Percentiles rank a stretch among this genome's conserved stretches.
phyloP scores from a whole-genome alignment of 1,140 invertebrate species.

The Drosophila grimshawi region DNA sequence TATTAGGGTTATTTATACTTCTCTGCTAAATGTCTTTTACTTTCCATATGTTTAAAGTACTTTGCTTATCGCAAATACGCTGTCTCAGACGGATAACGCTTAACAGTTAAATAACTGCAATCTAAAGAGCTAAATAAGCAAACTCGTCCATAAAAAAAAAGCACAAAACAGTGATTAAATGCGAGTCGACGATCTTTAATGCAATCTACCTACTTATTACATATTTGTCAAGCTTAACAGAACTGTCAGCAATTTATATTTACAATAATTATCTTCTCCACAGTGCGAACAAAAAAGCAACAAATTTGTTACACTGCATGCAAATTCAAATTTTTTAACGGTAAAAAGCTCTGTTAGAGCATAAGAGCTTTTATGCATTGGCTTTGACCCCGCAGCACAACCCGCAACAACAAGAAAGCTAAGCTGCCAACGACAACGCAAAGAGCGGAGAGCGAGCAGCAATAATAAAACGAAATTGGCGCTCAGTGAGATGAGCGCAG shows the following conservation, averaged over 20 bases:
- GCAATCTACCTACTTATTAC: neutral
- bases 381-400: conserved; percentile 1
- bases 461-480: conserved; percentile 21
- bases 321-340: conserved; percentile 26
- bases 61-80: neutral
- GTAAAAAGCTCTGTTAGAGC: conserved; percentile 20
- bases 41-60: conserved; percentile 1
- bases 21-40: neutral
- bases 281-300: neutral
- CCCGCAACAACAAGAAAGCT: neutral
- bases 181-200: neutral
- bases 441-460: conserved; percentile 6
- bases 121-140: conserved; percentile 11
- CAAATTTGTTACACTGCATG: neutral
- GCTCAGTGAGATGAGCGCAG: conserved; percentile 54
- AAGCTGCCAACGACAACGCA: neutral
- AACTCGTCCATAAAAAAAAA: conserved; percentile 12
- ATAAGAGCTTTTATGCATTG: conserved; percentile 2
- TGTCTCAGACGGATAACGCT: conserved; percentile 1
- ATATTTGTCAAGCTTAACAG: neutral
- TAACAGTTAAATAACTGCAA: conserved; percentile 2
- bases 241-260: neutral
- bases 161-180: neutral
- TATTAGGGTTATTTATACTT: conserved; percentile 10
- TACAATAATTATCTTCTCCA: neutral